Evolutionary conservation across 2,888 invertebrate species (phyloP).

Genomic region (Nymphalis polychloros): DNA sequence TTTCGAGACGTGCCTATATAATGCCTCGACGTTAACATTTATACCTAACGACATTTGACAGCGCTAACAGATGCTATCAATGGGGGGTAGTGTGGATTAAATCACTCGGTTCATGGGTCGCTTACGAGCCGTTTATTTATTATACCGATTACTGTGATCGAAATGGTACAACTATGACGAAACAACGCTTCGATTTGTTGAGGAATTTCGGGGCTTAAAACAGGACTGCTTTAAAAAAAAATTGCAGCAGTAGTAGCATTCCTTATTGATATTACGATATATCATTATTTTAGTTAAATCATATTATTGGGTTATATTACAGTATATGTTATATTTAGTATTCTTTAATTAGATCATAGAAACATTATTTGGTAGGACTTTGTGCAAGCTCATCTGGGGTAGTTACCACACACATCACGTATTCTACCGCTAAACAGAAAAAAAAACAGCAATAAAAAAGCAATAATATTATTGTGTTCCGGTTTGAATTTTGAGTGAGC

Average conservation of each 20-base stretch:
- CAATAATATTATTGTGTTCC: too few species aligned
- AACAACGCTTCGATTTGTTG: slow-evolving; percentile 38
- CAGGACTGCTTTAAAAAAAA: background rate
- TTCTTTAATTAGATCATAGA: too few species aligned
- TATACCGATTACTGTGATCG: slow-evolving; percentile 64
- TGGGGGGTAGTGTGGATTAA: slow-evolving; percentile 54
- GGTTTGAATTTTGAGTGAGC: too few species aligned
- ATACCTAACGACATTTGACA: slow-evolving; percentile 18
- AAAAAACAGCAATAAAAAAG: too few species aligned
- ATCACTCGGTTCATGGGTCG: slow-evolving; percentile 53
- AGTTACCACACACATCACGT: too few species aligned
- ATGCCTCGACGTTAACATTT: slow-evolving; percentile 17
- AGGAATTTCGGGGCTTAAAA: background rate
- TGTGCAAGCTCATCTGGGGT: too few species aligned
- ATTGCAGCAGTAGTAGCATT: background rate
- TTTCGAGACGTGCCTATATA: slow-evolving; percentile 1
- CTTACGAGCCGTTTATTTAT: slow-evolving; percentile 58
- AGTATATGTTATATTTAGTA: too few species aligned
- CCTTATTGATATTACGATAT: background rate
- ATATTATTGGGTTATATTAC: too few species aligned
- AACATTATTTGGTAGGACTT: too few species aligned
- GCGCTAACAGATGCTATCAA: slow-evolving; percentile 26
- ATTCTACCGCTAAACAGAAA: too few species aligned
- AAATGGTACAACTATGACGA: slow-evolving; percentile 66
- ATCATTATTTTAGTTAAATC: too few species aligned